Evolutionary conservation across 30 jellyfish, hydroid and myxozoan species (phyloP), one percentile per base, ranked within the genome.

Genomic region (Hydractinia symbiolongicarpus): DNA sequence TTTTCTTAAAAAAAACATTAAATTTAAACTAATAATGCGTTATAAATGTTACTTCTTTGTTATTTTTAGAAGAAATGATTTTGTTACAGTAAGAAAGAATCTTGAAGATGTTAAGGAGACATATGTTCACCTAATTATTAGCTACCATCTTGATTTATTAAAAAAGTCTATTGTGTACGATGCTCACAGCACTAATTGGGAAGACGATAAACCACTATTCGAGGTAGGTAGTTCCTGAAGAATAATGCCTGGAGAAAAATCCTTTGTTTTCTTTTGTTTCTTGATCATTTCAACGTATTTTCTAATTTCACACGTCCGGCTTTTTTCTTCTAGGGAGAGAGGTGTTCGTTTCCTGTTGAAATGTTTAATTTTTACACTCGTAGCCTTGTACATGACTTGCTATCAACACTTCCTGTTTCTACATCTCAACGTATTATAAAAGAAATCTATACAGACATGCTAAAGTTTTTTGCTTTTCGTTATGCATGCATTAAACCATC

Each of bases 321-420:
- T 7, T 10, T 72, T 19, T 8, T 30, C 68, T 15, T 19, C 50
- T 14, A 93, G 96, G 98, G 96, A 54, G 98, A 93, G 67, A 77
- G 95, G 61, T 84, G 86, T 44, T 93, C 98, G 11, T 93, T 76
- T 66, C 72, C 96, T 15, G 40, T 93, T 20, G 95, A 93, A 70
- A 83, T 84, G 95, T 87, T 93, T 93, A 83, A 89, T 55, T 93
- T 83, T 69, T 87, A 86, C 79, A 82, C 87, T 17, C 81, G 86
- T 20, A 88, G 95, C 49, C 73, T 93, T 0, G 77, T 83, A 20
- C 30, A 54, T 50, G 98, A 93, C 66, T 16, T 84, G 55, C 64
- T 86, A 82, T 53, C 64, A 16, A 67, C 57, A 11, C 66, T 93
- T 82, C 79, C 95, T 4, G 83, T 53, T 5, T 5, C 66, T 15